Percentiles rank a stretch among this genome's conserved stretches.
These are phyloP conservation scores for Vicugna pacos DNA, from an alignment of 2,113 vertebrate genomes.

Conservation along the genomic window DNA sequence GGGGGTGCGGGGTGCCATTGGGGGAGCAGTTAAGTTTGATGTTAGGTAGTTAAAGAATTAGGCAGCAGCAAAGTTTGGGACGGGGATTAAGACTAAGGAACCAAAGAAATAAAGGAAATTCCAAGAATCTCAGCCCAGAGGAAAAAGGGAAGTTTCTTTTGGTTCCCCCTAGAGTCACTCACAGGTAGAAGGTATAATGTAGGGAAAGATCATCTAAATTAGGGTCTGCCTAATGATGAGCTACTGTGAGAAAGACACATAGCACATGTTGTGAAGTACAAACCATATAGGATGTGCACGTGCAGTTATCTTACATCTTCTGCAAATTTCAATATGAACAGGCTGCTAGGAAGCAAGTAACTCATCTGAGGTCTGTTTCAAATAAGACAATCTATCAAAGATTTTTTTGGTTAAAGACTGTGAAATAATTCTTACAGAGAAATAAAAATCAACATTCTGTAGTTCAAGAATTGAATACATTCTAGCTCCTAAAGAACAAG, in stretches of 20 bases:
- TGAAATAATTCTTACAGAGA: constrained; percentile 12
- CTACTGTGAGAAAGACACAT: not conserved
- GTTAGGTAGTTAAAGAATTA: not conserved
- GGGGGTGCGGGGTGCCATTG: too few relatives aligned
- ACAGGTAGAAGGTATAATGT: fast-evolving
- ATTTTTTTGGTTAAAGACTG: not conserved
- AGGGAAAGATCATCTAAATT: not conserved
- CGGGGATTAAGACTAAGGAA: not conserved
- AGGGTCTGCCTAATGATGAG: not conserved
- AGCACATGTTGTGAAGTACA: not conserved
- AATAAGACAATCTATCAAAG: not conserved
- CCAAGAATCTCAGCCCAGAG: not conserved
- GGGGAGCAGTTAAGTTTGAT: not conserved
- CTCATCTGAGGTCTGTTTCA: not conserved
- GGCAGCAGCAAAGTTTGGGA: not conserved
- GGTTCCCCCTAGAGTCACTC: not conserved
- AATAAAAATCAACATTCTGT: not conserved
- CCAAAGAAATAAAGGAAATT: not conserved
- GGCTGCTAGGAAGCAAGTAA: not conserved
- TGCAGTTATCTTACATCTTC: not conserved
- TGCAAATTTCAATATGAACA: not conserved
- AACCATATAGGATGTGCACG: not conserved
- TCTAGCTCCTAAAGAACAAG: constrained; percentile 13
- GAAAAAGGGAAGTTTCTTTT: not conserved
- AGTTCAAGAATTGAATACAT: not conserved